Conservation (phyloP, 2,113 vertebrate genomes). For the Ochotona curzoniae region DNA sequence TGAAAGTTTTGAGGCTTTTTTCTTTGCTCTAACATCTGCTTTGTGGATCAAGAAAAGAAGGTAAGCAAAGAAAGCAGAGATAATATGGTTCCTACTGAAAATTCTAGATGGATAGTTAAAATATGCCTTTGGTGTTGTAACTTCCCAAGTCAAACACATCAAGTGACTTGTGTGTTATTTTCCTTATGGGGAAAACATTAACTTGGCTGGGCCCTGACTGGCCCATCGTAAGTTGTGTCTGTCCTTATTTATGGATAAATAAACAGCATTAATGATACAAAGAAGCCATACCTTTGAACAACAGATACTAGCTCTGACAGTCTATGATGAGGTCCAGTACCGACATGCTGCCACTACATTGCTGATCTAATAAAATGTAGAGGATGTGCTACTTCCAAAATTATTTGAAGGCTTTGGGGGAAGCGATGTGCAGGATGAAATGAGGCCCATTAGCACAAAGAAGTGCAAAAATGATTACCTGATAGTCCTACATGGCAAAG, state of each 20-base stretch:
- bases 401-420: background rate
- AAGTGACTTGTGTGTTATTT: background rate
- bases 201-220: background rate
- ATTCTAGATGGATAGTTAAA: background rate
- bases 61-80: background rate
- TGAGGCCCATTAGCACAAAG: background rate
- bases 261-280: background rate
- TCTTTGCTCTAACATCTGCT: background rate
- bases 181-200: background rate
- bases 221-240: background rate
- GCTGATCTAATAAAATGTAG: background rate
- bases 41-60: background rate
- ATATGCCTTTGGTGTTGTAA: background rate
- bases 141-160: background rate
- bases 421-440: background rate
- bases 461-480: background rate
- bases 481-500: background rate
- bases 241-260: background rate
- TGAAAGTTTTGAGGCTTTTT: no score
- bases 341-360: background rate
- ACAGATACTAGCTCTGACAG: background rate
- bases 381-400: background rate
- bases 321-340: background rate
- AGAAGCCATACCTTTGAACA: background rate
- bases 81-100: background rate